A percentile compares a stretch with the other conserved stretches of the same genome.
Evolutionary conservation across 2,797 vertebrate species (phyloP).

Genomic region (Hemitrygon akajei): DNA sequence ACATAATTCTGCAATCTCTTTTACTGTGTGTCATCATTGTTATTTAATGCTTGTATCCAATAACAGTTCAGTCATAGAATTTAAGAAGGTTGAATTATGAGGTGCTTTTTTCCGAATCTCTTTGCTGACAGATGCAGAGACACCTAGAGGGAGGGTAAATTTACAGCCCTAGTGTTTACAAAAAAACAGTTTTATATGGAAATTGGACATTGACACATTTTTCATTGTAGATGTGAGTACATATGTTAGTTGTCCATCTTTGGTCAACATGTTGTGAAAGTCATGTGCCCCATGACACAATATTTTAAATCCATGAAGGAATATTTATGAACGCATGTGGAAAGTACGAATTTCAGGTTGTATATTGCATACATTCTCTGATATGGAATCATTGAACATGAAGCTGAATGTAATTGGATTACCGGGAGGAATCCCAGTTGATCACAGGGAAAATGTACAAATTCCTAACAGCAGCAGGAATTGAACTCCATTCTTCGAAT

Average conservation of each 20-base stretch:
- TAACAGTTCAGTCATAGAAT: not conserved
- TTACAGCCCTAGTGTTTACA: not conserved
- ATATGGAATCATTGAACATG: not conserved
- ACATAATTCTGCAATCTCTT: not conserved
- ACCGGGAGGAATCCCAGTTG: no score
- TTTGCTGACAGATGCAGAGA: not conserved
- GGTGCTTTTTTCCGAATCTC: not conserved
- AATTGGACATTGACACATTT: not conserved
- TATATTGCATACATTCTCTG: no score
- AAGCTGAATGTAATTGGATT: not conserved
- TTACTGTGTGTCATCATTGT: not conserved
- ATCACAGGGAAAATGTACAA: no score
- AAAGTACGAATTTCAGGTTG: no score
- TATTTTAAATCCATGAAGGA: not conserved
- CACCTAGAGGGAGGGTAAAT: not conserved
- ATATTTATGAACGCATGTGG: not conserved
- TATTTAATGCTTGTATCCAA: not conserved
- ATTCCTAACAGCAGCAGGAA: no score
- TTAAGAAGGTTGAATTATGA: not conserved
- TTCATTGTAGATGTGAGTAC: no score
- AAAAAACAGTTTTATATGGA: not conserved
- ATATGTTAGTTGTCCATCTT: not conserved
- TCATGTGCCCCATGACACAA: no score
- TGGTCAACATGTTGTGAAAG: not conserved
- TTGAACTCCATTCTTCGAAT: no score